Conservation (phyloP, 2,888 invertebrate genomes). For the Agrilus cyanescens region DNA sequence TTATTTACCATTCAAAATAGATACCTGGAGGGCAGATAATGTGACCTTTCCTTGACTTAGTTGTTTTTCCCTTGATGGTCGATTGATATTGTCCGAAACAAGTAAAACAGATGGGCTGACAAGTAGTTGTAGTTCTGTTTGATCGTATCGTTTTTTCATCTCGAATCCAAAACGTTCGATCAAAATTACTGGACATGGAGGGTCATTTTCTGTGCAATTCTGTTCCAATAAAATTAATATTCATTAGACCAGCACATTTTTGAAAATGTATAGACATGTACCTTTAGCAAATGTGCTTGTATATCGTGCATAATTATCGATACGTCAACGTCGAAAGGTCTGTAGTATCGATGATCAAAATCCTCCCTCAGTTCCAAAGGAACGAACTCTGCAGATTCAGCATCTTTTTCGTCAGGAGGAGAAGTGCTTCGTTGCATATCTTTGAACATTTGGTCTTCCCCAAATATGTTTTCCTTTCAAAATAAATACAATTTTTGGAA, state of each 20-base stretch:
- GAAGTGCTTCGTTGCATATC: constrained; percentile 67
- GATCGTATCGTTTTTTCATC: constrained; percentile 87
- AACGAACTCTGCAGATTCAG: constrained; percentile 50
- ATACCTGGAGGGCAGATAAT: constrained; percentile 71
- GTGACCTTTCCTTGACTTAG: constrained; percentile 76
- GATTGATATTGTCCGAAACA: constrained; percentile 59
- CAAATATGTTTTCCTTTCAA: constrained; percentile 85
- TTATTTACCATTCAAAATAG: not conserved
- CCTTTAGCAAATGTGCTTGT: constrained; percentile 84
- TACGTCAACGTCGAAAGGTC: constrained; percentile 84
- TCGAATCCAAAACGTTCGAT: constrained; percentile 92
- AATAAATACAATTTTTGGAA: constrained; percentile 14
- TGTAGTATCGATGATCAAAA: constrained; percentile 78
- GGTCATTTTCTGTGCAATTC: constrained; percentile 82
- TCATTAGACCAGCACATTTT: not conserved
- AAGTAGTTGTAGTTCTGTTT: constrained; percentile 82
- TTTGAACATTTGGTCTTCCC: constrained; percentile 87
- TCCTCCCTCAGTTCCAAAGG: constrained; percentile 69
- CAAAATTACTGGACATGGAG: constrained; percentile 80
- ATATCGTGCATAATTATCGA: constrained; percentile 92
- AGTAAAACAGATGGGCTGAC: constrained; percentile 80
- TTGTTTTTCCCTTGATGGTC: constrained; percentile 56
- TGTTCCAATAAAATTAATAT: constrained; percentile 18
- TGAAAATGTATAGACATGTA: constrained; percentile 22
- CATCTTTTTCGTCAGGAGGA: constrained; percentile 40